These are phyloP conservation scores for Furcifer pardalis DNA, from an alignment of 2,797 vertebrate species.

Conservation along the genomic window DNA sequence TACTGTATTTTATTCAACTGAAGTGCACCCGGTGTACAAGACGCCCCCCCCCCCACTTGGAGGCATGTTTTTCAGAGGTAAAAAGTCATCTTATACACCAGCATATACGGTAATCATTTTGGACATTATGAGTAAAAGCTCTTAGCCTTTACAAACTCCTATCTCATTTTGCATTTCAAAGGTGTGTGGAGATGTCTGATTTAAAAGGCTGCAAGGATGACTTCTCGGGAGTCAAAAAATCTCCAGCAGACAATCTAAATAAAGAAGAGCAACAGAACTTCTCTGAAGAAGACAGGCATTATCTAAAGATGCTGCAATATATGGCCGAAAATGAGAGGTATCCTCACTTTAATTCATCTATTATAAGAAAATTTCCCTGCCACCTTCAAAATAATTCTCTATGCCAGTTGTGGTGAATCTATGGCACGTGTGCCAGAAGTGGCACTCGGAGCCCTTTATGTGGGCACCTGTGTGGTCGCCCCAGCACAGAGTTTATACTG, in stretches of 20 bases:
- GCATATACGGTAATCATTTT: neutral
- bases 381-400: neutral
- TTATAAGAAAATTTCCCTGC: neutral
- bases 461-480: no score
- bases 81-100: no score
- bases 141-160: neutral
- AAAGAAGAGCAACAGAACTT: neutral
- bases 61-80: no score
- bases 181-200: neutral
- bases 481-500: no score
- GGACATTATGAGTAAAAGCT: neutral
- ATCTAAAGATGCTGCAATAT: neutral
- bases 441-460: no score
- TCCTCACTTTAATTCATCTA: neutral
- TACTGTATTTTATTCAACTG: no score
- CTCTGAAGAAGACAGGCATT: neutral
- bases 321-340: neutral
- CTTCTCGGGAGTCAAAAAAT: neutral
- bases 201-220: neutral
- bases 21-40: no score
- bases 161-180: neutral
- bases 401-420: no score
- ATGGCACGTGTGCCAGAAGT: no score
- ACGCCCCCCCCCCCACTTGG: no score
- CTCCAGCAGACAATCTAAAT: neutral